Evolutionary conservation across 1,140 invertebrate genomes (phyloP).

Genomic region (Drosophila lowei): DNA sequence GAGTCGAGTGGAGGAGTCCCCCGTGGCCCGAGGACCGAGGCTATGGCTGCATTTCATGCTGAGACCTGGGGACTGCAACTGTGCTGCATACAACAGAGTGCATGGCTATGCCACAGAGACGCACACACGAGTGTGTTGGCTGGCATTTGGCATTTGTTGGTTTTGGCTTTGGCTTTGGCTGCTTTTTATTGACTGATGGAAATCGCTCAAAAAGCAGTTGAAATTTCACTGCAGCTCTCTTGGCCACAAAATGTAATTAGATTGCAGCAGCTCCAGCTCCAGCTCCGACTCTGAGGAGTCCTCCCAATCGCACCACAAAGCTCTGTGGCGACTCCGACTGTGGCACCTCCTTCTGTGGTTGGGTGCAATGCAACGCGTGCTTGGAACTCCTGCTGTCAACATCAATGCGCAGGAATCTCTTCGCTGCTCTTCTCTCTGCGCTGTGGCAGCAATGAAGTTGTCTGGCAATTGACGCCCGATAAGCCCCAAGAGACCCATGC

Average conservation of each 20-base stretch:
- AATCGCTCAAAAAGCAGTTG: conserved; percentile 73
- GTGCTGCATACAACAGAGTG: conserved; percentile 1
- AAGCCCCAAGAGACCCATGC: conserved; percentile 23
- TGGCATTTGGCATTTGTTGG: conserved; percentile 2
- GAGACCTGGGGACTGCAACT: conserved; percentile 20
- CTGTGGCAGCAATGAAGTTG: conserved; percentile 68
- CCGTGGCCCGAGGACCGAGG: neutral
- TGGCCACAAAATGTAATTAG: conserved; percentile 79
- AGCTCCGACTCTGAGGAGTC: no score
- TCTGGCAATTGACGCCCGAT: conserved; percentile 77
- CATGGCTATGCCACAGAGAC: no score
- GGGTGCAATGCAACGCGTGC: conserved; percentile 40
- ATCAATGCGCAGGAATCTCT: conserved; percentile 72
- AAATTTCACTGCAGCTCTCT: conserved; percentile 36
- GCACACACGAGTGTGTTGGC: neutral
- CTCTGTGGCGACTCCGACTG: neutral
- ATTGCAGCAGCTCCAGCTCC: conserved; percentile 43
- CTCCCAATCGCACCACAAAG: conserved; percentile 38
- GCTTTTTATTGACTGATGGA: conserved; percentile 78
- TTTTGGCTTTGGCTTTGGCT: neutral
- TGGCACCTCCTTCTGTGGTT: conserved; percentile 43
- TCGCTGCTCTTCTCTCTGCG: conserved; percentile 1
- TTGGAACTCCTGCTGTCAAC: conserved; percentile 79
- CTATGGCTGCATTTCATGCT: conserved; percentile 50
- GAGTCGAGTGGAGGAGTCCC: neutral